Evolutionary conservation across 2,797 vertebrate species (phyloP), one percentile per base, ranked within the genome.

Genomic region (Alcedo atthis): DNA sequence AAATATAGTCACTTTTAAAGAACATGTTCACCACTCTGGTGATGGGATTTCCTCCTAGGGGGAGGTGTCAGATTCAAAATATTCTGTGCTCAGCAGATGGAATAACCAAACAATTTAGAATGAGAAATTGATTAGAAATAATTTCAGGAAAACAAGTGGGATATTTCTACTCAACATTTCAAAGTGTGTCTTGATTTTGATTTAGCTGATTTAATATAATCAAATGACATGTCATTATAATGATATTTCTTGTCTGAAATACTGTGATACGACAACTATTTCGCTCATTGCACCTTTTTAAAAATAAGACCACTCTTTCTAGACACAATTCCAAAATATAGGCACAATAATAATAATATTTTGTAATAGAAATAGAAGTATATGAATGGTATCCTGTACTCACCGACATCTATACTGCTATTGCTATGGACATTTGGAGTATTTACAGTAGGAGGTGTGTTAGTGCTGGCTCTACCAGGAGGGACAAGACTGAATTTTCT

Each of bases 331-430:
- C 22, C 25, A 15, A 57, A 82, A 35, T 48, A 69, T 54, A 67
- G 28, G 40, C 3, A 18, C 6, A 58, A 13, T 51, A 26, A 18
- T 58, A 1, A 10, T 55, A 73, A 16, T 66, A 33, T 74, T 84
- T 77, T 3, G 6, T 53, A 85, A 64, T 5, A 30, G 6, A 75
- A 55, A 53, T 32, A 51, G 54, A 68, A 68, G 1, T 30, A 7
- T 59, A 26, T 55, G 58, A 33, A 37, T 46, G 17, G 5, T 69
- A 4, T 17, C 8, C 3, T 54, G 1, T 61, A 49, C 78, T 49
- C 9, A 32, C 3, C 24, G 20, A 49, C 0, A 7, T 45, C 11
- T 43, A 11, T 20, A 10, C 6, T 26, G 5, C 48, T 59, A 10
- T 8, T 80, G 19, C n/a, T 68, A 12, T 48, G 12, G 33, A 11